A percentile compares a stretch with the other conserved stretches of the same genome.
Conservation (phyloP, 2,113 vertebrate species). For the Phalacrocorax carbo region DNA sequence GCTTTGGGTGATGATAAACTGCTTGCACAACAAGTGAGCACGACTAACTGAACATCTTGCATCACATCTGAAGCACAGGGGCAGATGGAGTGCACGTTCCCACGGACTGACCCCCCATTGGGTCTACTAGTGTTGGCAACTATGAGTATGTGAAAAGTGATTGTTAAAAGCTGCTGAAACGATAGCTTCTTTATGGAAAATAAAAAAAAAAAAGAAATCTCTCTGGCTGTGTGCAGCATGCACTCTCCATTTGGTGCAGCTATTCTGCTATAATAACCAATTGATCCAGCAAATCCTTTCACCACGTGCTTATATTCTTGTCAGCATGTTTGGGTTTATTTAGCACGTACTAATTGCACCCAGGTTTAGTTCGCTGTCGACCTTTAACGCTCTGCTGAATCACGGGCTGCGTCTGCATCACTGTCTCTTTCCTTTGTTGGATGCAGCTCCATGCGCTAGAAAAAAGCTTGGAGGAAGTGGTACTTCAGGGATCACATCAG, state of each 20-base stretch:
- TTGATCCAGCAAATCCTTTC: neutral
- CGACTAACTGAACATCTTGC: neutral
- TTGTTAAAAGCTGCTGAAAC: neutral
- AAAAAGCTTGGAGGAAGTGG: neutral
- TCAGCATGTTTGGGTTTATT: neutral
- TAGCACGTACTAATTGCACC: neutral
- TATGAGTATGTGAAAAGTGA: neutral
- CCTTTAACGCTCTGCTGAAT: neutral
- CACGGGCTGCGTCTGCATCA: neutral
- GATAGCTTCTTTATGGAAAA: neutral
- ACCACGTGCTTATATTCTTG: neutral
- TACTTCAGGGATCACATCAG: neutral
- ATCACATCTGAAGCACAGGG: neutral
- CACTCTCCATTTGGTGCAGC: neutral
- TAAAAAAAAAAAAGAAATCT: neutral
- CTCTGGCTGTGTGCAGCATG: neutral
- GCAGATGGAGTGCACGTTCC: neutral
- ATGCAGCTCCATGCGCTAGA: neutral
- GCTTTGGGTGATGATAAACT: neutral
- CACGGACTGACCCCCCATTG: accelerated
- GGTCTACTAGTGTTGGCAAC: neutral
- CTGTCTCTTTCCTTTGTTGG: neutral
- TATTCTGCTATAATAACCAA: neutral
- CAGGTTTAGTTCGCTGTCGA: neutral
- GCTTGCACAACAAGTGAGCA: neutral